Evolutionary conservation across 2,888 invertebrate species (phyloP), one percentile per base, ranked within the genome.

Genomic region (Yponomeuta plumbellus): DNA sequence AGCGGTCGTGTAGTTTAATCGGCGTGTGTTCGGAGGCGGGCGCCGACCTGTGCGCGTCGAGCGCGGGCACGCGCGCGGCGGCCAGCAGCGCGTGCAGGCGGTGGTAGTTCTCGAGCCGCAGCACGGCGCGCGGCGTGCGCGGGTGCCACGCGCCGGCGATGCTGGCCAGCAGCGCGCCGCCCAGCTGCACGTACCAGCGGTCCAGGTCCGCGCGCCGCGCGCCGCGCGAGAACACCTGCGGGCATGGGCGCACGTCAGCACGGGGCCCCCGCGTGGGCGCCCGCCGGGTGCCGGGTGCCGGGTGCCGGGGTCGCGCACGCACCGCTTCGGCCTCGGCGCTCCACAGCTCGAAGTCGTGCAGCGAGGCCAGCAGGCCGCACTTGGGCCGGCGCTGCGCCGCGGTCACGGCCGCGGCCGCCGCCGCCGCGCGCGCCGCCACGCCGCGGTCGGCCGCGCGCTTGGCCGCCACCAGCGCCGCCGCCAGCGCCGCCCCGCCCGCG

Each of bases 61-160:
- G n/a, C 34, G 62, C 62, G 62, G 97, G 91, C 74, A 98, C 97
- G 91, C 99, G 99, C 75, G 98, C 90, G 81, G 97, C 96, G 10
- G 97, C 96, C 72, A 99, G 86, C 72, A 96, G 90, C 61, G 95
- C 97, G 84, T 96, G 95, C 82, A 99, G 94, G 76, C 97, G 96
- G 92, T 99, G 99, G 87, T 97, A 99, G 88, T 99, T 99, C 92
- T 99, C 96, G 95, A 98, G 96, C 86, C 96, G 96, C 65, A 98
- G 94, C 61, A 98, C 97, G 90, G 97, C 96, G 65, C 95, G 93
- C 6, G 99, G 99, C 20, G 98, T 98, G 90, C 98, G 98, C 71
- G 94, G 94, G 84, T 97, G 97, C 34, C 8, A 34, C 8, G 34
- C 34, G 34, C 8, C 34, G 8, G 34, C 34, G 34, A 34, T 34